Evolutionary conservation across 2,888 invertebrate genomes (phyloP).

Genomic region (Strigamia transsilvanica): DNA sequence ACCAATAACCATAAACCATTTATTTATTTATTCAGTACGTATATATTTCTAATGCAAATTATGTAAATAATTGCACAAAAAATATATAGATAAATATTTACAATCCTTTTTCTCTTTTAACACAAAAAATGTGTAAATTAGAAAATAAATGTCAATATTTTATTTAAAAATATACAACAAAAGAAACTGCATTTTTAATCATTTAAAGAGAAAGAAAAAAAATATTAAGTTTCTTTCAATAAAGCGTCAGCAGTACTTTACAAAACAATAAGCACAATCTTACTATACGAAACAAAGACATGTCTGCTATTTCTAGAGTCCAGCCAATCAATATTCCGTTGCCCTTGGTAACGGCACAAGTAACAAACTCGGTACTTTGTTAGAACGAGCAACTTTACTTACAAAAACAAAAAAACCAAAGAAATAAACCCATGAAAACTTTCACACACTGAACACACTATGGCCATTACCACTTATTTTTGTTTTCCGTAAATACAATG

Average conservation of each 20-base stretch:
- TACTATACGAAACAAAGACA: slow-evolving; percentile 12
- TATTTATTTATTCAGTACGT: background rate
- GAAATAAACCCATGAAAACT: background rate
- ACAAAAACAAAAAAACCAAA: background rate
- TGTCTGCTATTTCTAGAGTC: slow-evolving; percentile 26
- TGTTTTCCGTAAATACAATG: slow-evolving; percentile 1
- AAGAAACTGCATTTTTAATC: no score
- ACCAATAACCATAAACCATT: background rate
- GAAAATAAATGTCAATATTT: no score
- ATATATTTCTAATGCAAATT: background rate
- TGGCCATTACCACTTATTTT: background rate
- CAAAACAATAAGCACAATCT: slow-evolving; percentile 17
- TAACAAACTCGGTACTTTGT: slow-evolving; percentile 30
- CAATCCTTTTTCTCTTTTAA: no score
- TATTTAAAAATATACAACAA: no score
- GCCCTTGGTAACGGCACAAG: slow-evolving; percentile 30
- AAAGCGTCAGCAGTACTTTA: no score
- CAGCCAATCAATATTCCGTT: slow-evolving; percentile 26
- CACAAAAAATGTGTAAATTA: no score
- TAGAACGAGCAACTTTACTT: slow-evolving; percentile 18
- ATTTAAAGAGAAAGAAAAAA: no score
- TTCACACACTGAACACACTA: background rate
- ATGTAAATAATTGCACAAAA: no score
- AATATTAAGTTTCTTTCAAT: no score
- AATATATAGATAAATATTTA: no score